phyloP scores from a whole-genome alignment of 2,113 vertebrate genomes.

The Anas platyrhynchos region DNA sequence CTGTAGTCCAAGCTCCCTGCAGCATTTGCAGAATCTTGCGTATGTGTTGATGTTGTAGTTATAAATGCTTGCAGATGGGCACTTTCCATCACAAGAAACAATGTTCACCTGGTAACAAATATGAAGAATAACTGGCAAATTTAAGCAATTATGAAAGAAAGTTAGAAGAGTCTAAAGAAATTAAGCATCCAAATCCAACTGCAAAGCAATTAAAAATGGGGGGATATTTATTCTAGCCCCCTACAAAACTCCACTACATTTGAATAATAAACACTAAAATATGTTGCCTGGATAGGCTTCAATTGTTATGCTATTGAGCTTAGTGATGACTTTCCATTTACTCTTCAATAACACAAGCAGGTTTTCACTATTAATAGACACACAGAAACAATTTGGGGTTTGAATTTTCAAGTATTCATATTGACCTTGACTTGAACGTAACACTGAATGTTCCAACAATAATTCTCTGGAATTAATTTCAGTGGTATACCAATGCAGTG shows the following conservation, averaged over 20 bases:
- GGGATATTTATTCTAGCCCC: background rate
- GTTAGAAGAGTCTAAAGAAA: too few species aligned
- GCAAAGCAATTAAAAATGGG: background rate
- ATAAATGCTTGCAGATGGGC: slow-evolving; percentile 97
- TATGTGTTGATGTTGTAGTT: slow-evolving; percentile 99
- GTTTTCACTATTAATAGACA: background rate
- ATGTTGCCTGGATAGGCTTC: background rate
- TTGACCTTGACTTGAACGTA: background rate
- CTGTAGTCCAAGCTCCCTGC: slow-evolving; percentile 92
- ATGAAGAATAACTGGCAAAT: background rate
- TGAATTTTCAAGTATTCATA: background rate
- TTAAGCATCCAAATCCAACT: background rate
- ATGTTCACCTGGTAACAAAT: slow-evolving; percentile 90
- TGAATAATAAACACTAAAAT: background rate
- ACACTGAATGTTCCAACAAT: background rate
- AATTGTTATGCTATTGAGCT: background rate
- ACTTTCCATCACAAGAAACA: slow-evolving; percentile 96
- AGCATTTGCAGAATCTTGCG: slow-evolving; percentile 97
- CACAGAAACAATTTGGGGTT: background rate
- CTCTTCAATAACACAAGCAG: background rate
- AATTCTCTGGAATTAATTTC: background rate
- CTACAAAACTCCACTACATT: background rate
- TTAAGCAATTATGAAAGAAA: background rate
- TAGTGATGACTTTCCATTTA: background rate
- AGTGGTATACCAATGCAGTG: background rate